phyloP scores from a whole-genome alignment of 2,888 invertebrate species.

The Eugnorisma glareosa region DNA sequence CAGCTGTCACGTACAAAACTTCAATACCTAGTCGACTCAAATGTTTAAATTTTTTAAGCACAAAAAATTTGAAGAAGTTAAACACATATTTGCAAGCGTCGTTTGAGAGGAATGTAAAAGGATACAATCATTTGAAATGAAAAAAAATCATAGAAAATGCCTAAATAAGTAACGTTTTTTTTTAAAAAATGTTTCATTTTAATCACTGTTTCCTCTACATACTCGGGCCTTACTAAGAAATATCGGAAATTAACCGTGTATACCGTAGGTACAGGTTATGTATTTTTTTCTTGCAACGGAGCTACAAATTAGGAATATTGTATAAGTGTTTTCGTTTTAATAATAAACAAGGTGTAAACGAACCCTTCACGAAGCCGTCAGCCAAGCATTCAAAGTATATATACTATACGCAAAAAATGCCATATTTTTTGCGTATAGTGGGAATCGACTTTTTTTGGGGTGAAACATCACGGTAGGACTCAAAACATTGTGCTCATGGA shows the following conservation, averaged over 20 bases:
- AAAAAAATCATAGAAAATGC: not conserved
- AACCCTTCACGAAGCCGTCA: too few species aligned
- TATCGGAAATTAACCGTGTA: not conserved
- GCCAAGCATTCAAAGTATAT: too few species aligned
- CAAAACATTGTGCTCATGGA: too few species aligned
- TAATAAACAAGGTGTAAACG: not conserved
- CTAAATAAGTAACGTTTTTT: conserved; percentile 3
- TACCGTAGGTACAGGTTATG: not conserved
- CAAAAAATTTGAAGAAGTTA: not conserved
- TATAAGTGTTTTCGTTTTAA: not conserved
- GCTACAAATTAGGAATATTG: not conserved
- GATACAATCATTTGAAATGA: not conserved
- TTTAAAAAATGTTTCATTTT: conserved; percentile 23
- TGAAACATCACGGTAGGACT: too few species aligned
- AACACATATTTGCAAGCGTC: not conserved
- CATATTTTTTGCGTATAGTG: too few species aligned
- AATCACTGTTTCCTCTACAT: conserved; percentile 16
- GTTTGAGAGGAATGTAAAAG: not conserved
- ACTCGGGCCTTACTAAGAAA: not conserved
- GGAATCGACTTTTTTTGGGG: too few species aligned
- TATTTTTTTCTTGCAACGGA: not conserved
- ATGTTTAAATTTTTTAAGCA: not conserved
- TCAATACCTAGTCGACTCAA: too few species aligned
- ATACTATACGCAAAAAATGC: too few species aligned
- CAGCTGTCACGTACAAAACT: too few species aligned